These are phyloP conservation scores for Butorides virescens DNA, from an alignment of 2,113 vertebrate genomes.

Conservation along the genomic window DNA sequence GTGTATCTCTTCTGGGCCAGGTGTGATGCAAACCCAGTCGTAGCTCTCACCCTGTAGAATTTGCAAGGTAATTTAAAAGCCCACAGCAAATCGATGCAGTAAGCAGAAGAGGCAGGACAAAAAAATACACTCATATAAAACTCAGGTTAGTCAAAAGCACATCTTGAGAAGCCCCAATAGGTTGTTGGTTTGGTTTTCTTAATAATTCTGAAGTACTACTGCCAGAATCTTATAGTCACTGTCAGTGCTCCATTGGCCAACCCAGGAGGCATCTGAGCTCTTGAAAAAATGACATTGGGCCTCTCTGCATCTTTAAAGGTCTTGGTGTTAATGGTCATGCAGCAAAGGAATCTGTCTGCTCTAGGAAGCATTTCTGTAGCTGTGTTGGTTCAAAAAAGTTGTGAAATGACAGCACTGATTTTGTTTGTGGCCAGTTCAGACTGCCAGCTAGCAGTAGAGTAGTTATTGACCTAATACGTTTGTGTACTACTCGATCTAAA, in stretches of 20 bases:
- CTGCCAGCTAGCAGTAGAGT: neutral
- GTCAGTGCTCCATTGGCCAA: neutral
- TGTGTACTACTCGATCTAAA: neutral
- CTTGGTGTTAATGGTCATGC: neutral
- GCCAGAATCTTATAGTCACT: neutral
- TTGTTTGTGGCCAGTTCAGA: neutral
- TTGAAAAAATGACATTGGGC: neutral
- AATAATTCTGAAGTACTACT: neutral
- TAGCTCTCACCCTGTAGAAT: neutral
- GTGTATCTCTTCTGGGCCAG: neutral
- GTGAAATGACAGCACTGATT: neutral
- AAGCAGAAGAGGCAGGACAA: neutral
- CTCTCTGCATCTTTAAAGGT: neutral
- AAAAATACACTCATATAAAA: neutral
- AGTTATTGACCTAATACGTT: neutral
- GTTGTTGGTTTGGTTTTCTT: too few species aligned
- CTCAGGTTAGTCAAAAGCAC: neutral
- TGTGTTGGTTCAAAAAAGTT: neutral
- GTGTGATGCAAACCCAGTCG: accelerated
- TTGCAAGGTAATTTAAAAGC: neutral
- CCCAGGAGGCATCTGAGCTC: neutral
- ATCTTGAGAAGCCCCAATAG: neutral
- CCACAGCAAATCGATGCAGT: neutral
- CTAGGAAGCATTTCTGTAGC: neutral
- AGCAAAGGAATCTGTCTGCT: neutral